Evolutionary conservation across 2,797 vertebrate species (phyloP), one percentile per base, ranked within the genome.

Genomic region (Kryptopterus vitreolus): DNA sequence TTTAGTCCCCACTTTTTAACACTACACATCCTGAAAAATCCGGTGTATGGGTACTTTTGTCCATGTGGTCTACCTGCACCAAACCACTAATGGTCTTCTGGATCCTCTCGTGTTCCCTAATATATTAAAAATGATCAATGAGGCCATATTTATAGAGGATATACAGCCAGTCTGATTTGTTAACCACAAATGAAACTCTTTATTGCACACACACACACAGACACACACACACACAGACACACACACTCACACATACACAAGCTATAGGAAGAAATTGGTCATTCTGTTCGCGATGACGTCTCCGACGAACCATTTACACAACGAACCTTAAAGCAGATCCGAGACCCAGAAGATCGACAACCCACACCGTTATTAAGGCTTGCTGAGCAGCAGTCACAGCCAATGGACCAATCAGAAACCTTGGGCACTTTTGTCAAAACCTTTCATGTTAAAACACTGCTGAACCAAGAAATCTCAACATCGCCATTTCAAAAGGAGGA

Each of bases 391-490:
- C 68, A 33, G 52, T 50, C 33, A 58, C 18, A 57, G 20, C 9
- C 16, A 2, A 48, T 38, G 31, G 31, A 29, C 4, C 26, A 4
- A 24, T 61, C 4, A 46, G 3, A 20, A 22, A 29, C 43, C 5
- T 43, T 43, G 38, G 22, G 13, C 55, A 59, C 76, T 82, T 82
- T 82, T 82, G 81, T 82, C 81, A 82, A 82, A 82, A 82, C 81
- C 81, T 82, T 78, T 29, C 75, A 78, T 57, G 76, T 78, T 73
- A 57, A 66, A 82, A 73, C 46, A 72, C 74, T 62, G 71, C 46
- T n/a, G 46, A 81, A 71, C 75, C 81, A 72, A 78, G 76, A 74
- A 63, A 57, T n/a, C 38, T 82, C n/a, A 58, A 10, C 75, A 82
- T 18, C 31, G 20, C 75, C 46, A 1, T 58, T 72, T 50, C 58